Evolutionary conservation across 2,888 invertebrate species (phyloP), one percentile per base, ranked within the genome.

Genomic region (Idaea dimidiata): DNA sequence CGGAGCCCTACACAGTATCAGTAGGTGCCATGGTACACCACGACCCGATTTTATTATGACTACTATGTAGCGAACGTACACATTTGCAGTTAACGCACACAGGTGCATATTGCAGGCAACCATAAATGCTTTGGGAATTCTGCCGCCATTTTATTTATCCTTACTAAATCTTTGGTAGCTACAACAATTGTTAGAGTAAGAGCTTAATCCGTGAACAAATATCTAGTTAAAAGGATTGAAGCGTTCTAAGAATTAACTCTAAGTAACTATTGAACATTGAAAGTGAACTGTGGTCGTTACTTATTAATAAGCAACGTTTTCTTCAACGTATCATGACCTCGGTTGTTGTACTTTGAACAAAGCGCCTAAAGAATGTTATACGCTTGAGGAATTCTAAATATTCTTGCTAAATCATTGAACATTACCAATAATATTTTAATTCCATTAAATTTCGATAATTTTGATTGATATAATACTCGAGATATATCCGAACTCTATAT

Each of bases 311-410:
- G 14, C 43, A 43, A 43, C 43, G 7, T 43, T 43, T 43, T 80
- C 81, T 86, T 89, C 88, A 84, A 79, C 82, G 80, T 81, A 82
- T 73, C 77, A 78, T 83, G 89, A 86, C 91, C 91, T 91, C 88
- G 88, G 79, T 77, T 77, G 74, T 83, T 76, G 83, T 82, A 84
- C 83, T 84, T 84, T 79, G 81, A 87, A 88, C 88, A 88, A 88
- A 86, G 87, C 85, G 80, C 75, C 65, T 69, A 69, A 72, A 77
- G 70, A 71, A 72, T 72, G 66, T 77, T 73, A 59, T 67, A 72
- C 68, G 66, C 69, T 72, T 69, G 59, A 76, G 63, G 76, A 79
- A 82, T 80, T 78, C 68, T 72, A 72, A 80, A 77, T 72, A 78
- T 63, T 72, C 71, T 75, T 78, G 72, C 67, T 66, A 77, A 72